Percentiles rank a stretch among this genome's conserved stretches.
These are phyloP conservation scores for Spicauda simplicius DNA, from an alignment of 2,888 invertebrate genomes.

Conservation along the genomic window DNA sequence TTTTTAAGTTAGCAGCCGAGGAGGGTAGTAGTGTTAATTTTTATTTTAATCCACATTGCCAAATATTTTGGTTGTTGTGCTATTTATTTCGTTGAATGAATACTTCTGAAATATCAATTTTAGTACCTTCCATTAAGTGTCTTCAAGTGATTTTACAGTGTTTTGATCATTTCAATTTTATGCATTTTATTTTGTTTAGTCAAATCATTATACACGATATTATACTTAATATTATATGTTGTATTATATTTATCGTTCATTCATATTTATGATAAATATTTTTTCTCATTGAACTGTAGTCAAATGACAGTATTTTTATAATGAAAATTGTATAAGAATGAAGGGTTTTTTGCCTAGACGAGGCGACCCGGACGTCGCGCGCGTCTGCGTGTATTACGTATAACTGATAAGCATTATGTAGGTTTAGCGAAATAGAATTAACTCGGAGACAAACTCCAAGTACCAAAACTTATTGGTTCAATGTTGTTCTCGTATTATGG, in stretches of 20 bases:
- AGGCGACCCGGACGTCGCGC: conserved; percentile 44
- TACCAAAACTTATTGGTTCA: conserved; percentile 84
- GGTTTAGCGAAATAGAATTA: conserved; percentile 84
- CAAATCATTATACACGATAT: conserved; percentile 82
- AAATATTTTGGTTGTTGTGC: conserved; percentile 83
- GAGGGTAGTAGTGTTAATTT: conserved; percentile 75
- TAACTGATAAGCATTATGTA: conserved; percentile 85
- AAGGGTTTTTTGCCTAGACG: conserved; percentile 74
- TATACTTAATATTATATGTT: conserved; percentile 81
- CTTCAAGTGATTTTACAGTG: conserved; percentile 78
- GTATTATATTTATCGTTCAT: conserved; percentile 79
- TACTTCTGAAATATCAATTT: conserved; percentile 70
- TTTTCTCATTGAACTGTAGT: conserved; percentile 84
- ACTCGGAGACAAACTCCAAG: conserved; percentile 78
- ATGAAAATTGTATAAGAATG: conserved; percentile 81
- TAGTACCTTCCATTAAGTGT: conserved; percentile 81
- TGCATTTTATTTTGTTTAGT: conserved; percentile 84
- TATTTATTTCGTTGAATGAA: conserved; percentile 74
- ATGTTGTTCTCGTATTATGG: conserved; percentile 83
- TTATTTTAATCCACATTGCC: conserved; percentile 80
- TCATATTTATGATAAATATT: conserved; percentile 74
- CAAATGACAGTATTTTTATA: conserved; percentile 86
- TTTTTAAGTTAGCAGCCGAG: conserved; percentile 79
- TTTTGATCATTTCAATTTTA: conserved; percentile 82
- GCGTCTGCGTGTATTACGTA: conserved; percentile 66